phyloP scores from a whole-genome alignment of 2,113 vertebrate species.

The Eurystomus gularis region DNA sequence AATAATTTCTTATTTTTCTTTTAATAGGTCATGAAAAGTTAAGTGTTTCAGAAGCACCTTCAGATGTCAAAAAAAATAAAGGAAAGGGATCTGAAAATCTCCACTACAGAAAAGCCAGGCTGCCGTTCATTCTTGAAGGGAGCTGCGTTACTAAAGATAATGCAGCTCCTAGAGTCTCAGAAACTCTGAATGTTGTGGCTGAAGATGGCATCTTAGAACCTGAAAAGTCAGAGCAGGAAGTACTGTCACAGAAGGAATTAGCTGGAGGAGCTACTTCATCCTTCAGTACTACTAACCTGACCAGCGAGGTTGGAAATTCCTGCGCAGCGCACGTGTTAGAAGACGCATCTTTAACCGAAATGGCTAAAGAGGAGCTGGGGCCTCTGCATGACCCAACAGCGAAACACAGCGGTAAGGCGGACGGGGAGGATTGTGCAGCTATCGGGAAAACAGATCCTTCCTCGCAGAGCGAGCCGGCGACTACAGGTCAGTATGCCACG shows the following conservation, averaged over 20 bases:
- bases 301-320: not conserved
- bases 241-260: constrained; percentile 13
- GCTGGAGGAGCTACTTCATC: not conserved
- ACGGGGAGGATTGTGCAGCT: not conserved
- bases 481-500: constrained; percentile 88
- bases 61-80: constrained; percentile 73
- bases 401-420: constrained; percentile 11
- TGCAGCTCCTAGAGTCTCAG: not conserved
- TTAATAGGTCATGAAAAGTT: constrained; percentile 70
- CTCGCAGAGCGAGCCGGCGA: constrained; percentile 44
- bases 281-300: not conserved
- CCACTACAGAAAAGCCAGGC: constrained; percentile 66
- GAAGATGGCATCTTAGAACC: constrained; percentile 44
- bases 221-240: constrained; percentile 11
- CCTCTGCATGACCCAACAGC: not conserved
- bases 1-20: not conserved
- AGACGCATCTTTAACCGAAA: constrained; percentile 11
- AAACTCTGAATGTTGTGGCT: constrained; percentile 56
- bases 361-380: constrained; percentile 27
- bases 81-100: constrained; percentile 62
- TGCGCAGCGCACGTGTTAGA: not conserved
- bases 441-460: not conserved
- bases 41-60: constrained; percentile 41
- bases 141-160: constrained; percentile 7
- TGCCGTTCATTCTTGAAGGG: constrained; percentile 35